These are phyloP conservation scores for Cochlearius cochlearius DNA, from an alignment of 2,113 vertebrate genomes.

Conservation along the genomic window DNA sequence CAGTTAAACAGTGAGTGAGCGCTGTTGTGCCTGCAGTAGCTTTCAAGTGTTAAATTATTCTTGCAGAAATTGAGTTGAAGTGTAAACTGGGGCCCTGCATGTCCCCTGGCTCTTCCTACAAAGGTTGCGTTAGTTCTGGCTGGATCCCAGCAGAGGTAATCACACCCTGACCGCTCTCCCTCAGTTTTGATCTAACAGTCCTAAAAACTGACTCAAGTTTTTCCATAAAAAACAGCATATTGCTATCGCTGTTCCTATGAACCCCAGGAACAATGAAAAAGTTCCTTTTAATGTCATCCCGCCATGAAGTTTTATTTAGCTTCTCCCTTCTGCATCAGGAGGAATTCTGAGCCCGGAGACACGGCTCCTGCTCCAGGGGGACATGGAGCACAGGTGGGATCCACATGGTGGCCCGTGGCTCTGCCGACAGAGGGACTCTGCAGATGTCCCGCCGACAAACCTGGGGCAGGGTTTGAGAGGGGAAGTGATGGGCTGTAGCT, in stretches of 20 bases:
- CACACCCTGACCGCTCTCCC: neutral
- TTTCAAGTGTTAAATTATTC: neutral
- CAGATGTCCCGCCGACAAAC: neutral
- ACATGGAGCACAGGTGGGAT: neutral
- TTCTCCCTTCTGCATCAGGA: neutral
- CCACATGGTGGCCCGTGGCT: neutral
- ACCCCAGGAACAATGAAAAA: neutral
- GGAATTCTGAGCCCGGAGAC: neutral
- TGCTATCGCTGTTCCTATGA: rapidly evolving
- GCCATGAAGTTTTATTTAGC: neutral
- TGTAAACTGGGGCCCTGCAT: neutral
- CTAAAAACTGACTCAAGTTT: neutral
- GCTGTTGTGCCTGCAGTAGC: neutral
- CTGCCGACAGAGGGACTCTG: neutral
- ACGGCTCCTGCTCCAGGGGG: neutral
- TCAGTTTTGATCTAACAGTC: neutral
- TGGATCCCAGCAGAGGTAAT: neutral
- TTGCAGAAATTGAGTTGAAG: neutral
- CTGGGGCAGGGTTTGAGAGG: rapidly evolving
- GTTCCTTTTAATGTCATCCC: neutral
- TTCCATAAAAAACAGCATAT: neutral
- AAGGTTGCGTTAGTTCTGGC: neutral
- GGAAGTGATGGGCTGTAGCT: neutral
- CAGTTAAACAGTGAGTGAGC: neutral
- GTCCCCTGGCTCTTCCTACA: neutral